Percentiles rank a stretch among this genome's conserved stretches.
phyloP scores from a whole-genome alignment of 2,888 invertebrate species.

The Hedychridium roseum region DNA sequence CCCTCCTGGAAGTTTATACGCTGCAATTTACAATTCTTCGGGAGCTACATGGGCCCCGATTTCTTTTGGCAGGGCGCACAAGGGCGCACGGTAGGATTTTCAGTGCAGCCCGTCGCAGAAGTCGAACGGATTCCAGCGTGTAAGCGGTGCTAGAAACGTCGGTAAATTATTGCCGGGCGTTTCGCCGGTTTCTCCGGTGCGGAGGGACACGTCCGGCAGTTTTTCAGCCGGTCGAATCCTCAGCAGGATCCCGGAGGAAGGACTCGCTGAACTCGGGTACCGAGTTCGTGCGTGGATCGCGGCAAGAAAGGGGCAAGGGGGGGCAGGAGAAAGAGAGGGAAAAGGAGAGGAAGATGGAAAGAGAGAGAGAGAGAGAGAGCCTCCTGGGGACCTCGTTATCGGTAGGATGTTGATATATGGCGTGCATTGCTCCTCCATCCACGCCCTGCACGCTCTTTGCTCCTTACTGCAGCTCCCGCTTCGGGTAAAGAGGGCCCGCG shows the following conservation, averaged over 20 bases:
- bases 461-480: slow-evolving; percentile 12
- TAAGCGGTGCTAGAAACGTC: neutral
- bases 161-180: slow-evolving; percentile 32
- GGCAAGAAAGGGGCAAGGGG: too few species aligned
- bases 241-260: slow-evolving; percentile 33
- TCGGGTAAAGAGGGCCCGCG: too few species aligned
- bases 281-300: slow-evolving; percentile 28
- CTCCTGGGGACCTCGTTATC: slow-evolving; percentile 61
- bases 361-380: slow-evolving; percentile 48
- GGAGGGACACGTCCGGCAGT: slow-evolving; percentile 22
- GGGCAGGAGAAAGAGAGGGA: too few species aligned
- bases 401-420: slow-evolving; percentile 61
- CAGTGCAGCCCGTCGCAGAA: too few species aligned
- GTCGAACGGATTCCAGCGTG: slow-evolving; percentile 13
- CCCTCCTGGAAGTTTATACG: too few species aligned
- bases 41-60: too few species aligned
- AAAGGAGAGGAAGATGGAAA: neutral
- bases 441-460: slow-evolving; percentile 43
- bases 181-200: slow-evolving; percentile 15
- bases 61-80: too few species aligned
- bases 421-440: slow-evolving; percentile 54
- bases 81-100: too few species aligned
- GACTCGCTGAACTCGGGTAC: slow-evolving; percentile 8
- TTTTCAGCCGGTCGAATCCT: slow-evolving; percentile 32
- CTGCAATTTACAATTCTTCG: too few species aligned